A percentile compares a stretch with the other conserved stretches of the same genome.
These are phyloP conservation scores for Silurus aristotelis DNA, from an alignment of 2,797 vertebrate genomes.

Conservation along the genomic window DNA sequence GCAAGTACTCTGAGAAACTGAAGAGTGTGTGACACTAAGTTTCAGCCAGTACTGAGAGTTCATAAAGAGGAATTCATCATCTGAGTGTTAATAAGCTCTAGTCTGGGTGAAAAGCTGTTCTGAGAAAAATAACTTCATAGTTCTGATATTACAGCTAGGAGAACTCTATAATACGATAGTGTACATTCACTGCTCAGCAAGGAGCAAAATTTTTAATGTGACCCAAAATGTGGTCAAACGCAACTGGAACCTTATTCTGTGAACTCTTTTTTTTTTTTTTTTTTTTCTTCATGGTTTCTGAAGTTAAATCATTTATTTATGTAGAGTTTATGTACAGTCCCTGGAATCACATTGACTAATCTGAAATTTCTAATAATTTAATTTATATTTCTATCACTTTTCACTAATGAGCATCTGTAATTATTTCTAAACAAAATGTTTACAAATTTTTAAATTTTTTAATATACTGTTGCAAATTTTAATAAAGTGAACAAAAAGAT, in stretches of 20 bases:
- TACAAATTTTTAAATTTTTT: no score
- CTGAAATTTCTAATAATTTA: no score
- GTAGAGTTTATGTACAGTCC: neutral
- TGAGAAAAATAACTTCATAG: neutral
- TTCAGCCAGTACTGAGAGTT: neutral
- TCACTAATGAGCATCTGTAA: neutral
- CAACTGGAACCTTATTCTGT: neutral
- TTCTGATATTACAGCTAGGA: neutral
- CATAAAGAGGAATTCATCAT: neutral
- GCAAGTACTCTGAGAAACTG: neutral
- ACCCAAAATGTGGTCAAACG: neutral
- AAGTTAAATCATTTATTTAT: neutral
- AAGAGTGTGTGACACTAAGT: neutral
- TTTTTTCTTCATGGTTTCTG: no score
- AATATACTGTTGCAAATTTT: no score
- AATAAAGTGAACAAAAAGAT: no score
- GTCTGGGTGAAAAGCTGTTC: neutral
- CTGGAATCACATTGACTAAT: neutral
- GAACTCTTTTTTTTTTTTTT: no score
- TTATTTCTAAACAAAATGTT: neutral
- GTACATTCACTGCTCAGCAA: neutral
- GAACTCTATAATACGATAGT: neutral
- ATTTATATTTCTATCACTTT: neutral
- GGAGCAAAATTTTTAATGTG: neutral
- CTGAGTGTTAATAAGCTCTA: neutral